phyloP scores from a whole-genome alignment of 92 coral and sea anemone species.

The Anthopleura xanthogrammica region DNA sequence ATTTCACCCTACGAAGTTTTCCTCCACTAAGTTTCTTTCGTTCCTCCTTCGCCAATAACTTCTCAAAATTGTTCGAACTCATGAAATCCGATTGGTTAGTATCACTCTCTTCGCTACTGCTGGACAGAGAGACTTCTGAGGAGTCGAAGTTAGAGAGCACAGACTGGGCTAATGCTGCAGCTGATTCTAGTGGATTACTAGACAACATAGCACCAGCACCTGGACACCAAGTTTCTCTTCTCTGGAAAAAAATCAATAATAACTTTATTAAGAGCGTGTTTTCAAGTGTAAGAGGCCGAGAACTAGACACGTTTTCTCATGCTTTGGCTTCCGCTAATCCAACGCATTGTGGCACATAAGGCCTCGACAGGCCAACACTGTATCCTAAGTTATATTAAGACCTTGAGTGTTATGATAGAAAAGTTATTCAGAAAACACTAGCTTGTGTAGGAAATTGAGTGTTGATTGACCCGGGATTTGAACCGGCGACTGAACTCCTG shows the following conservation, averaged over 20 bases:
- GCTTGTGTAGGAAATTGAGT: too few species aligned
- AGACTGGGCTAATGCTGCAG: conserved; percentile 37
- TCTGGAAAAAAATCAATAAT: background rate
- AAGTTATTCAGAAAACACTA: too few species aligned
- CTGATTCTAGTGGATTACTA: conserved; percentile 46
- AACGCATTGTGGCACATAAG: too few species aligned
- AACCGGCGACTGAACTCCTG: too few species aligned
- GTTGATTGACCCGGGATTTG: too few species aligned
- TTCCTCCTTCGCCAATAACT: conserved; percentile 36
- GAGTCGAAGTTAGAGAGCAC: conserved; percentile 24
- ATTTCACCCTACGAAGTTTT: background rate
- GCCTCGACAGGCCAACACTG: too few species aligned
- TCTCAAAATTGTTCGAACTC: conserved; percentile 22
- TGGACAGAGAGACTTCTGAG: conserved; percentile 16
- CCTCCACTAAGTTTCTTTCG: background rate
- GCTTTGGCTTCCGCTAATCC: too few species aligned
- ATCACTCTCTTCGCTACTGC: conserved; percentile 41
- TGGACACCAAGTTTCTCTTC: conserved; percentile 86
- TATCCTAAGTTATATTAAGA: too few species aligned
- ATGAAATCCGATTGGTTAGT: conserved; percentile 4
- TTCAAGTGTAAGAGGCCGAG: too few species aligned
- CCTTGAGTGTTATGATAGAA: too few species aligned
- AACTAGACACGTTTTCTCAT: too few species aligned
- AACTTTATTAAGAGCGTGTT: too few species aligned
- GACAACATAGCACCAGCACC: conserved; percentile 65